Percentiles rank a stretch among this genome's conserved stretches.
phyloP scores from a whole-genome alignment of 2,113 vertebrate genomes.

The Dasyurus viverrinus region DNA sequence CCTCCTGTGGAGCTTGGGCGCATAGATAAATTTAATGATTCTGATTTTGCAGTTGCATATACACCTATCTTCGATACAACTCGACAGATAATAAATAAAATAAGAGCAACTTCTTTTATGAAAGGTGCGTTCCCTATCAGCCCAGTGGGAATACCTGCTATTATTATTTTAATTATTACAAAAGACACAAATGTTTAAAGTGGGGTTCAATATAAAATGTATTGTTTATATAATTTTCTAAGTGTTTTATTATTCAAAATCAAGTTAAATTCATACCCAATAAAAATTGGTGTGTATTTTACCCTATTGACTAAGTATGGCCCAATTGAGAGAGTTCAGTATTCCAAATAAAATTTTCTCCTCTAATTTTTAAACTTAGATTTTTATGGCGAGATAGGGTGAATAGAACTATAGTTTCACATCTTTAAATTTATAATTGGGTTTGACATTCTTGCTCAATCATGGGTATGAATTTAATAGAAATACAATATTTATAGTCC shows the following conservation, averaged over 20 bases:
- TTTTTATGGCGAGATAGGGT: background rate
- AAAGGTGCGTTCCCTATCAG: constrained; percentile 48
- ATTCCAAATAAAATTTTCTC: background rate
- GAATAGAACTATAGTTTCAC: constrained; percentile 10
- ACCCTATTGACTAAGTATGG: background rate
- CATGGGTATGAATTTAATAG: background rate
- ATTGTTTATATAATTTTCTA: background rate
- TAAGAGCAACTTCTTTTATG: constrained; percentile 75
- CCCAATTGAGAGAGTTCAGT: background rate
- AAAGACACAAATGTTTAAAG: constrained; percentile 2
- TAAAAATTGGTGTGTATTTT: background rate
- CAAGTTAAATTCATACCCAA: background rate
- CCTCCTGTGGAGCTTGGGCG: constrained; percentile 62
- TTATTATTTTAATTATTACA: rapidly evolving
- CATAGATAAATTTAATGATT: constrained; percentile 70
- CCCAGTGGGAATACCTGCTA: background rate
- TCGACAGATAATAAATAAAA: constrained; percentile 75
- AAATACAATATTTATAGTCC: background rate
- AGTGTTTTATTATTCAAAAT: background rate
- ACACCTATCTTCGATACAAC: constrained; percentile 67
- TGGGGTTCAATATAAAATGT: background rate
- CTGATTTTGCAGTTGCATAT: constrained; percentile 61
- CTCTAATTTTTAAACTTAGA: background rate
- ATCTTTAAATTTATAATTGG: constrained; percentile 21
- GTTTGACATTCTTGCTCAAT: background rate